These are phyloP conservation scores for Equus przewalskii DNA, from an alignment of 2,113 vertebrate species.

Conservation along the genomic window DNA sequence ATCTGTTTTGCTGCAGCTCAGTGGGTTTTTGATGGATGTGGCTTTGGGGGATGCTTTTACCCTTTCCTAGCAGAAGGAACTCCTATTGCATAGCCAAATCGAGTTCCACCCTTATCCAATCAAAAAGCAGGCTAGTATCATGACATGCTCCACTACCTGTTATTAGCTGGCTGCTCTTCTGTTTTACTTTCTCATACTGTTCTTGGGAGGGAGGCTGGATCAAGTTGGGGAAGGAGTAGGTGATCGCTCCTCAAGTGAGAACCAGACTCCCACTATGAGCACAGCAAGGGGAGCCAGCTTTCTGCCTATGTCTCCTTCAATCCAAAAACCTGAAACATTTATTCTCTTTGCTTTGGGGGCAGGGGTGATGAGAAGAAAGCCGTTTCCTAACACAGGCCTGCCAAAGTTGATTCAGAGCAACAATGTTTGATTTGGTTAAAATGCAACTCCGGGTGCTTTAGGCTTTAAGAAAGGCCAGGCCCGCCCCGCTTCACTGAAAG, in stretches of 20 bases:
- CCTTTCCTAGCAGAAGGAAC: slow-evolving; percentile 41
- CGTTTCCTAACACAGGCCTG: slow-evolving; percentile 42
- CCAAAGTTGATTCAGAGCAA: slow-evolving; percentile 69
- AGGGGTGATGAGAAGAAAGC: slow-evolving; percentile 56
- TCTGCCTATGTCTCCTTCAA: not conserved
- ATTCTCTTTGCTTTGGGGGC: slow-evolving; percentile 58
- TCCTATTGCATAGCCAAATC: slow-evolving; percentile 17
- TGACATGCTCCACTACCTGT: slow-evolving; percentile 38
- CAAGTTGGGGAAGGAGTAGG: not conserved
- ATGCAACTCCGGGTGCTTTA: slow-evolving; percentile 65
- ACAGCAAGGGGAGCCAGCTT: not conserved
- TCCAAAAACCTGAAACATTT: slow-evolving; percentile 36
- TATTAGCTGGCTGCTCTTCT: slow-evolving; percentile 13
- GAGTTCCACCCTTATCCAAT: slow-evolving; percentile 26
- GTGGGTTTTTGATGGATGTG: not conserved
- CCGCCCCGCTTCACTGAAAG: slow-evolving; percentile 33
- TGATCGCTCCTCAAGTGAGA: slow-evolving; percentile 39
- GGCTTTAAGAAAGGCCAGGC: slow-evolving; percentile 66
- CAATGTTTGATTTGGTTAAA: slow-evolving; percentile 77
- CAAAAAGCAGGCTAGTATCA: slow-evolving; percentile 40
- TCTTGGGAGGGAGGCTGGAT: slow-evolving; percentile 39
- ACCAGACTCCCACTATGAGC: not conserved
- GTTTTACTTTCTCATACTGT: slow-evolving; percentile 9
- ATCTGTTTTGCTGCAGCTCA: slow-evolving; percentile 12
- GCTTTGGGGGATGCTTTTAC: not conserved